Conservation (phyloP, 2,888 invertebrate species). For the Limenitis arthemis region DNA sequence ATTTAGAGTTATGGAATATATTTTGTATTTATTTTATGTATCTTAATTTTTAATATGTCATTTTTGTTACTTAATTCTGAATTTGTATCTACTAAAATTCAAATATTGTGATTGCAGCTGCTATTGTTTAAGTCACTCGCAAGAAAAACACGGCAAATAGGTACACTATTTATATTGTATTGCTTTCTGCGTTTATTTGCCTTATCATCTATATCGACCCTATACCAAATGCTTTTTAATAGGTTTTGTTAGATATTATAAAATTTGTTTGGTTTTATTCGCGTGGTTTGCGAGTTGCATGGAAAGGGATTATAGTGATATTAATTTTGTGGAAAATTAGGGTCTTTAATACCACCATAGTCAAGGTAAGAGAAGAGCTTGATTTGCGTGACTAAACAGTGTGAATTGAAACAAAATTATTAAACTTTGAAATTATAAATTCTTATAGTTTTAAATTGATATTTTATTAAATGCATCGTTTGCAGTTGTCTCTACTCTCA, state of each 20-base stretch:
- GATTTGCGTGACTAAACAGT: too few relatives aligned
- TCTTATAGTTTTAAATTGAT: too few relatives aligned
- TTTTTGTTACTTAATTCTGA: constrained; percentile 5
- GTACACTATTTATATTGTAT: constrained; percentile 59
- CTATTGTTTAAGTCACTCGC: constrained; percentile 71
- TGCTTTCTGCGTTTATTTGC: constrained; percentile 40
- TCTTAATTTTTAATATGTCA: constrained; percentile 7
- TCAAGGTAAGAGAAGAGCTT: too few relatives aligned
- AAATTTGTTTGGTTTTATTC: constrained; percentile 13
- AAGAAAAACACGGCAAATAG: constrained; percentile 66
- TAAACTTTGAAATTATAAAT: too few relatives aligned
- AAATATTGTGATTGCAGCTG: constrained; percentile 64
- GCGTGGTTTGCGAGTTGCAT: constrained; percentile 23
- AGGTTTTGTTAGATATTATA: constrained; percentile 12
- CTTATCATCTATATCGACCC: constrained; percentile 12
- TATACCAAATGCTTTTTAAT: constrained; percentile 14
- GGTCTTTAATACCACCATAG: not conserved
- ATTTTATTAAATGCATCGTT: too few relatives aligned
- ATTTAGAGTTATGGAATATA: not conserved
- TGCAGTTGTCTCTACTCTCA: too few relatives aligned
- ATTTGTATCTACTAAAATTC: constrained; percentile 47
- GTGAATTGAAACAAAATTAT: too few relatives aligned
- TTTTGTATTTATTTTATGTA: constrained; percentile 14
- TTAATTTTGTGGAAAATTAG: constrained; percentile 12
- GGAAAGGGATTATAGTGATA: constrained; percentile 8